Evolutionary conservation across 2,113 vertebrate species (phyloP).

Genomic region (Brachyistius frenatus): DNA sequence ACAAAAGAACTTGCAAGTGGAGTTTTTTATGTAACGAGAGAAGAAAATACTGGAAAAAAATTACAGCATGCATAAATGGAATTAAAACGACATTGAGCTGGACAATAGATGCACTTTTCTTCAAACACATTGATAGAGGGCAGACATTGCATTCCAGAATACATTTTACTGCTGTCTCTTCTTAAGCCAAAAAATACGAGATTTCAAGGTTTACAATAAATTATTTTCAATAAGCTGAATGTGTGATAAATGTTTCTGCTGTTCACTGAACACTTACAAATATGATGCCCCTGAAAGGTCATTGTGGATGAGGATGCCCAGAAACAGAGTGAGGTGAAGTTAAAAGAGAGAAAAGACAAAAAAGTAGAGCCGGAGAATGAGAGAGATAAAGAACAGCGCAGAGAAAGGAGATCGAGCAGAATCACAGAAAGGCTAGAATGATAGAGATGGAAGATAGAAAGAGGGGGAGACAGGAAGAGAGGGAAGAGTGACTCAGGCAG

Average conservation of each 20-base stretch:
- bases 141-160: conserved; percentile 28
- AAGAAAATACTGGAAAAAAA: conserved; percentile 22
- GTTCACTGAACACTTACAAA: conserved; percentile 1
- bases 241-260: conserved; percentile 10
- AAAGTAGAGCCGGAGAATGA: neutral
- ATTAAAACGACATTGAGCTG: conserved; percentile 39
- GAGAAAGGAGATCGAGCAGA: conserved; percentile 30
- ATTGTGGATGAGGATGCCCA: neutral
- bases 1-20: conserved; percentile 22
- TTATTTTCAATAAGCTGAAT: conserved; percentile 31
- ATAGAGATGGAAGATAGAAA: conserved; percentile 54
- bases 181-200: conserved; percentile 1
- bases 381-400: conserved; percentile 32
- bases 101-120: conserved; percentile 35
- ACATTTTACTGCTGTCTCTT: conserved; percentile 15
- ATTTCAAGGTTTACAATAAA: conserved; percentile 7
- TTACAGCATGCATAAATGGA: conserved; percentile 25
- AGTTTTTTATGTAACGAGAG: neutral
- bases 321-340: conserved; percentile 14
- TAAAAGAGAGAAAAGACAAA: conserved; percentile 4
- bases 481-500: conserved; percentile 75
- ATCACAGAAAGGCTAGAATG: conserved; percentile 26
- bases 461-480: conserved; percentile 64
- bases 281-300: conserved; percentile 7
- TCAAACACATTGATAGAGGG: conserved; percentile 13